Conservation (phyloP, 2,113 vertebrate species). For the Colistium nudipinnis region DNA sequence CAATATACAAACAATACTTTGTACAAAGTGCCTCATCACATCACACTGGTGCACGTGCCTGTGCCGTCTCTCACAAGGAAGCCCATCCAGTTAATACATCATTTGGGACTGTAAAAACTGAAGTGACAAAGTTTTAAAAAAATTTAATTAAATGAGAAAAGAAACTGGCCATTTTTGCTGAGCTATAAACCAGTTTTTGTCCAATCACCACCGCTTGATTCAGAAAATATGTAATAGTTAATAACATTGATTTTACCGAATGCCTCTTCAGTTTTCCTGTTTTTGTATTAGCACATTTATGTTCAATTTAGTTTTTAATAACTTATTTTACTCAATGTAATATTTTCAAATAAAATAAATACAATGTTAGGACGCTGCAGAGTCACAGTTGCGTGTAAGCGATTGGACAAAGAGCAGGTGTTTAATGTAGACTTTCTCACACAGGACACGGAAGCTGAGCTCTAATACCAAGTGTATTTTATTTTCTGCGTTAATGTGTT, state of each 20-base stretch:
- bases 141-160: neutral
- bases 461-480: neutral
- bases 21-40: neutral
- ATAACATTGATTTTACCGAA: no score
- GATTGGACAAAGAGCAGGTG: constrained; percentile 4
- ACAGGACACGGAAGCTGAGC: neutral
- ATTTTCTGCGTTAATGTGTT: constrained; percentile 9
- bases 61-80: neutral
- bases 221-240: no score
- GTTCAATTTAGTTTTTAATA: no score
- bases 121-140: neutral
- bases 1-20: no score
- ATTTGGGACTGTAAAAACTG: neutral
- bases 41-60: neutral
- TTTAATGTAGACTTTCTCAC: neutral
- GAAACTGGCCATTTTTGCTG: neutral
- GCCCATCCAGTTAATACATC: neutral
- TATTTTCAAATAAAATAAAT: neutral
- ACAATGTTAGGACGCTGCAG: no score
- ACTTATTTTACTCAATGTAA: neutral
- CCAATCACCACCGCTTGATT: neutral
- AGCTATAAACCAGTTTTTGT: neutral
- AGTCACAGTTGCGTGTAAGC: neutral
- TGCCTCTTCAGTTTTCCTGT: no score
- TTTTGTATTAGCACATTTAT: no score